phyloP scores from a whole-genome alignment of 2,113 vertebrate species.

The Panthera leo region DNA sequence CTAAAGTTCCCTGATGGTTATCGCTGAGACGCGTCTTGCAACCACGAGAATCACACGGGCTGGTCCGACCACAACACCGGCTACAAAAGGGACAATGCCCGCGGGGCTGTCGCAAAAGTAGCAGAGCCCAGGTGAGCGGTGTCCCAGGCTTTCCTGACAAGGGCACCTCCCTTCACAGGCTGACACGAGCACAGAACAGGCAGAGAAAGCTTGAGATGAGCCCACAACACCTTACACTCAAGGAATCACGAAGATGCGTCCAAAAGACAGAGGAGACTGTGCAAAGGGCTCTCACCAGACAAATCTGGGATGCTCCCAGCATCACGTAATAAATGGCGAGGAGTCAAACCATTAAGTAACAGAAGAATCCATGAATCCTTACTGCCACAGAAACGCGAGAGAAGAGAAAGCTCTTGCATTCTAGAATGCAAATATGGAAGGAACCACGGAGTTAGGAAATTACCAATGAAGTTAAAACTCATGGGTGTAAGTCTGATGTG shows the following conservation, averaged over 20 bases:
- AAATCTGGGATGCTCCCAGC: background rate
- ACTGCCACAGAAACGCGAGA: background rate
- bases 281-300: background rate
- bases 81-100: background rate
- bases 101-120: accelerated
- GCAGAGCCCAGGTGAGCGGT: background rate
- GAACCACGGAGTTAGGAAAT: background rate
- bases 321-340: background rate
- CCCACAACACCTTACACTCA: background rate
- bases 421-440: background rate
- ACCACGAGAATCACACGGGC: background rate
- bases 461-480: background rate
- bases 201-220: background rate
- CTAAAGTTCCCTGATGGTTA: background rate
- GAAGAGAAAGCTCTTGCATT: background rate
- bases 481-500: background rate
- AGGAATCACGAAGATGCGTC: background rate
- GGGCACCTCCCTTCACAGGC: background rate
- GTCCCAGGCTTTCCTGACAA: background rate
- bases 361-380: background rate
- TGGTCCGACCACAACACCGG: background rate
- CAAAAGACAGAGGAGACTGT: background rate
- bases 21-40: background rate
- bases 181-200: background rate
- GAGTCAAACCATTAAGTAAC: background rate